Base-by-base conservation (phyloP, 2,888 invertebrate species). In the Auanema sp. region DNA sequence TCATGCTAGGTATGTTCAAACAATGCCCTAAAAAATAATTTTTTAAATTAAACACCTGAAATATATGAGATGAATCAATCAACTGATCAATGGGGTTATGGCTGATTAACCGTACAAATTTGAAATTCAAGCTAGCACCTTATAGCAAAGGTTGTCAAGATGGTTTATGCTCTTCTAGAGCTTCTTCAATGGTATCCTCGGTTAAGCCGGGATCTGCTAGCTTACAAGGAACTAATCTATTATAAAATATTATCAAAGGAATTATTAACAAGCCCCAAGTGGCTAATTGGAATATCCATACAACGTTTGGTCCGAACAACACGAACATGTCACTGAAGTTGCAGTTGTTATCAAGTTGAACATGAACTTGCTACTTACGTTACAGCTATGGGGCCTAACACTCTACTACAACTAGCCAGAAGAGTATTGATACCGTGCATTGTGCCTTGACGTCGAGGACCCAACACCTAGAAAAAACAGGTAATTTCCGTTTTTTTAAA, bases 361-460 rank as follows among this genome's bases (percentile, higher is more conserved):
- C 10, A 21, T 55, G 23, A n/a, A 14, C 14, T 3, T 21, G 23
- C 16, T 42, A 50, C 64, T 40, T 40, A 59, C 64, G 60, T 60
- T 21, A 64, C 42, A 16, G 51, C 42, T 33, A 64, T n/a, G 3
- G 64, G 64, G 10, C 64, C 64, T 14, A 51, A n/a, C 2, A 64
- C 55, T 16, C 64, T 5, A 43, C 59, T 59, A 25, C n/a, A 24
- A 11, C 59, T 55, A 40, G 64, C 58, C 25, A 64, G 11, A 12
- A 64, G 59, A 16, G 64, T 59, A 55, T 64, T 64, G 12, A 64
- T 52, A 25, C 64, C 64, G 16, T 59, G 59, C 64, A 58, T 59
- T 51, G 64, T 64, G 11, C 64, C 64, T 23, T 64, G 64, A 3
- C 58, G 24, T 47, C 64, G 43, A 1, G 59, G 55, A 1, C 64